Conservation (phyloP, 2,888 invertebrate genomes). For the Leucophenga maculata region DNA sequence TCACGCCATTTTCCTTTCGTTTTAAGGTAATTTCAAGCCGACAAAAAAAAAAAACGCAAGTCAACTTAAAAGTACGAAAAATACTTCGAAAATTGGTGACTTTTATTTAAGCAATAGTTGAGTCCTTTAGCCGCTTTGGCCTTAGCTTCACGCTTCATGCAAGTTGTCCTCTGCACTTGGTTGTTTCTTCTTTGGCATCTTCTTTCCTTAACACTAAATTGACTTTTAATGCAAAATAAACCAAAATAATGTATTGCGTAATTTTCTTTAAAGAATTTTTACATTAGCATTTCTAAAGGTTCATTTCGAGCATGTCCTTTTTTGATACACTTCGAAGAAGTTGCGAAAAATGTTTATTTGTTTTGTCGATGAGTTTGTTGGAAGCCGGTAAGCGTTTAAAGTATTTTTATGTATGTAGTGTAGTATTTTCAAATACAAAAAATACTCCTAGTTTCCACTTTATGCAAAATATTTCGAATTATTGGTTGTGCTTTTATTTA, state of each 20-base stretch:
- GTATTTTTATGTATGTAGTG: too few species aligned
- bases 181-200: conserved; percentile 25
- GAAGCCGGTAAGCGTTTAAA: too few species aligned
- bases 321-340: not conserved
- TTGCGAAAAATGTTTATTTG: too few species aligned
- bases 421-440: too few species aligned
- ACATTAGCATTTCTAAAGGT: conserved; percentile 67
- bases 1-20: not conserved
- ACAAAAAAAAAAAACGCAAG: not conserved
- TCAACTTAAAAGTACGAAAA: conserved; percentile 6
- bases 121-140: conserved; percentile 24
- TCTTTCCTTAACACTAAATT: conserved; percentile 61
- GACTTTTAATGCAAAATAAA: conserved; percentile 67
- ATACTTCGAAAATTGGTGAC: conserved; percentile 3
- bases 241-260: conserved; percentile 67
- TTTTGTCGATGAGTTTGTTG: too few species aligned
- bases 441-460: too few species aligned
- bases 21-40: conserved; percentile 22
- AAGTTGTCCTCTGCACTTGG: conserved; percentile 31
- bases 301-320: conserved; percentile 34
- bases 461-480: too few species aligned
- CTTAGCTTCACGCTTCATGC: conserved; percentile 34
- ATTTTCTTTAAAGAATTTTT: conserved; percentile 66
- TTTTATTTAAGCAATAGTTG: conserved; percentile 24
- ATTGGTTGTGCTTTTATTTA: too few species aligned